Percentiles rank a stretch among this genome's conserved stretches.
Conservation (phyloP, 2,888 invertebrate genomes). For the Drosophila macrothrix region DNA sequence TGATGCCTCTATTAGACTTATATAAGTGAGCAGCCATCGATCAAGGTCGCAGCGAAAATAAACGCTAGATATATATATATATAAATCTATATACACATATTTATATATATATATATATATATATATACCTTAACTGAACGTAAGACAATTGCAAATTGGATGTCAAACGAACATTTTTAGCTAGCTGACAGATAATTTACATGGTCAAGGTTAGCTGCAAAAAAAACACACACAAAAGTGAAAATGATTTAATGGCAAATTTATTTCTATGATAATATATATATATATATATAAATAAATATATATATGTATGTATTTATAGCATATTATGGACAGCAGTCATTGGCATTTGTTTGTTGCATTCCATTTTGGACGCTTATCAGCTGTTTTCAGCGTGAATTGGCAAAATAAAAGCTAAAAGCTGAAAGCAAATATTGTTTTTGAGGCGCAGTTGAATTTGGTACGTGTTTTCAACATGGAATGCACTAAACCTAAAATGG, state of each 20-base stretch:
- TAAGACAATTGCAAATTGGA: slow-evolving; percentile 19
- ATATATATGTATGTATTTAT: neutral
- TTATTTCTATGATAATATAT: slow-evolving; percentile 1
- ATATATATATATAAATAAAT: neutral
- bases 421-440: slow-evolving; percentile 39
- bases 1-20: slow-evolving; percentile 37
- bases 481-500: slow-evolving; percentile 44
- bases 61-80: slow-evolving; percentile 28
- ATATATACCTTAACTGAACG: slow-evolving; percentile 19
- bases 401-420: slow-evolving; percentile 45
- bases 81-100: slow-evolving; percentile 16
- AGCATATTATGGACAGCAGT: slow-evolving; percentile 34
- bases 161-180: slow-evolving; percentile 15
- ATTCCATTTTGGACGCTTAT: slow-evolving; percentile 40
- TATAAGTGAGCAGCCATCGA: slow-evolving; percentile 52
- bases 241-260: slow-evolving; percentile 47
- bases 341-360: slow-evolving; percentile 52
- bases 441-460: slow-evolving; percentile 32
- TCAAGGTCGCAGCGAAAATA: slow-evolving; percentile 66
- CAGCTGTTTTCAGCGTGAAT: slow-evolving; percentile 42
- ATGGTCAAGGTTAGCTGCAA: slow-evolving; percentile 51
- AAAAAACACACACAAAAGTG: slow-evolving; percentile 50
- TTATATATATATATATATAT: neutral
- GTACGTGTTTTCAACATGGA: slow-evolving; percentile 58
- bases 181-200: slow-evolving; percentile 21